Evolutionary conservation across 2,888 invertebrate species (phyloP), one percentile per base, ranked within the genome.

Genomic region (Helleia helle): DNA sequence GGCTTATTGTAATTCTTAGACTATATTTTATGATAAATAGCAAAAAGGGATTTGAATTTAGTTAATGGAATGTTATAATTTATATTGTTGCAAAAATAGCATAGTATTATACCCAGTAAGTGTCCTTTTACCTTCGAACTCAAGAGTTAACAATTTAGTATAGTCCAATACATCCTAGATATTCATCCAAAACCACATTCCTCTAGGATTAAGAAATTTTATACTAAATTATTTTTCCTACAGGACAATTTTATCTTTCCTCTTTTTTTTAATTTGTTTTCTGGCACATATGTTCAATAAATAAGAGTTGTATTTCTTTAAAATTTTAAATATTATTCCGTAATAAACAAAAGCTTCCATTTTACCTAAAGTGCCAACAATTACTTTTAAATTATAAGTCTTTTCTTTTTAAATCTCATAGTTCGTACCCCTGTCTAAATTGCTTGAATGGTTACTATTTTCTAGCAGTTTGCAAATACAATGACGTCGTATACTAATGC

Each of bases 161-260:
- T 58, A 64, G 56, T 47, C 51, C 53, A 55, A 52, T 50, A 47
- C 38, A 52, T 54, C 59, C 56, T 44, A 48, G 52, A 59, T 51
- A 48, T 59, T 47, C 57, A 63, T 56, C 62, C 65, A 59, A 45
- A 65, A 59, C 72, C 79, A 81, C 81, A 83, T 81, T 83, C 81
- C 81, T 74, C 54, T 83, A 81, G 79, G 53, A 46, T 66, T 80
- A 80, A 79, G 76, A 54, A 36, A 40, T 38, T 28, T 18, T 30
- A 36, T 22, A n/a, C n/a, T 22, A n/a, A 38, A 29, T 28, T n/a
- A 18, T 22, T 50, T 57, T 40, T 49, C 50, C 49, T 45, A n/a
- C n/a, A n/a, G n/a, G n/a, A 50, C 46, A 51, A 49, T 36, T 49
- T 39, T 30, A 44, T 48, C 30, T 5, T 30, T n/a, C 4, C 29